Evolutionary conservation across 2,888 invertebrate species (phyloP).

Genomic region (Leptinotarsa tumamoca): DNA sequence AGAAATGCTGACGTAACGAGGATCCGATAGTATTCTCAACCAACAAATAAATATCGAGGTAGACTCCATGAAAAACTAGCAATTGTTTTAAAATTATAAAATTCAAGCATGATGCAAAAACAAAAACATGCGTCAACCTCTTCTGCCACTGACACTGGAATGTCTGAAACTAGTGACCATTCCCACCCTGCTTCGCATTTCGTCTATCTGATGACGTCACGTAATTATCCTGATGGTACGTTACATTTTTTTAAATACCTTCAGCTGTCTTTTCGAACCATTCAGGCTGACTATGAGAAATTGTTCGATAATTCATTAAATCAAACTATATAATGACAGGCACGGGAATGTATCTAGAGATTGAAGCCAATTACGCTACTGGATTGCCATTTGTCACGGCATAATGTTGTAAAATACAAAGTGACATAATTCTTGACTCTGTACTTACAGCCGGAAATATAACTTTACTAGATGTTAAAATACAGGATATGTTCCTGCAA

Average conservation of each 20-base stretch:
- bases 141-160: no score
- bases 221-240: not conserved
- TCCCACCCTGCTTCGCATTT: no score
- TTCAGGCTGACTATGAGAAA: conserved; percentile 38
- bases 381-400: conserved; percentile 50
- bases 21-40: no score
- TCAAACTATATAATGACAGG: conserved; percentile 50
- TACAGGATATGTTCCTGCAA: conserved; percentile 42
- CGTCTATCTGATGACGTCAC: no score
- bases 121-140: no score
- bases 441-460: conserved; percentile 51
- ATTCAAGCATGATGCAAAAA: no score
- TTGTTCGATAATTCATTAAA: conserved; percentile 47
- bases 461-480: conserved; percentile 51
- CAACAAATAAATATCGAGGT: no score
- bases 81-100: no score
- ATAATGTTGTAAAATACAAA: conserved; percentile 52
- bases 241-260: not conserved
- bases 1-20: no score
- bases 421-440: conserved; percentile 51
- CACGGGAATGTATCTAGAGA: conserved; percentile 46
- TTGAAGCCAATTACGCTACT: conserved; percentile 50
- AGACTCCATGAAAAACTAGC: no score
- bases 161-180: no score
- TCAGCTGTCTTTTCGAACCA: not conserved